These are phyloP conservation scores for Leucophenga montana DNA, from an alignment of 2,888 invertebrate genomes.

Conservation along the genomic window DNA sequence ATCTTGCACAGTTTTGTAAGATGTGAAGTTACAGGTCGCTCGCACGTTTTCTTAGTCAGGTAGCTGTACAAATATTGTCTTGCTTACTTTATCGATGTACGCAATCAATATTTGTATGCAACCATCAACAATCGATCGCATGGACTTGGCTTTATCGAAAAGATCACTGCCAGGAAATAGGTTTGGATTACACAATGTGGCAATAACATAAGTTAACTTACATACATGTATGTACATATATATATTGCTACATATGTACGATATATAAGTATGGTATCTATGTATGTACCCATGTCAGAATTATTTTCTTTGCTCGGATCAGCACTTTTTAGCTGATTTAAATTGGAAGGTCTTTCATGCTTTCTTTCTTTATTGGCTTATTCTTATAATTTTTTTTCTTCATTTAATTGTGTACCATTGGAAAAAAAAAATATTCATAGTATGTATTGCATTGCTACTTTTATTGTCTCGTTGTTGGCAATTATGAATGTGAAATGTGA, in stretches of 20 bases:
- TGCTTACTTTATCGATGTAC: neutral
- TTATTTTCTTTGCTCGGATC: neutral
- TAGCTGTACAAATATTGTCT: neutral
- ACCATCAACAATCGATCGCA: constrained; percentile 42
- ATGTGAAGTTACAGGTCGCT: neutral
- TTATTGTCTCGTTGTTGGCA: constrained; percentile 1
- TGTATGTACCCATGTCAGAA: neutral
- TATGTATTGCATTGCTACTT: constrained; percentile 18
- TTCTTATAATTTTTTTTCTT: neutral
- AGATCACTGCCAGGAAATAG: constrained; percentile 63
- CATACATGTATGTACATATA: neutral
- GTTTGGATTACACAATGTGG: constrained; percentile 52
- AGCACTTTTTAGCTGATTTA: constrained; percentile 12
- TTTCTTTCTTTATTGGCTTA: neutral
- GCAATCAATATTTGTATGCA: constrained; percentile 5
- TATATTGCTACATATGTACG: neutral
- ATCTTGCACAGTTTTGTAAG: constrained; percentile 21
- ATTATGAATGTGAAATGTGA: constrained; percentile 26
- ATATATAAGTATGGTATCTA: too few species aligned
- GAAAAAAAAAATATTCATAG: neutral
- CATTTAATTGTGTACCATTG: constrained; percentile 15
- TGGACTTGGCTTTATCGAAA: neutral
- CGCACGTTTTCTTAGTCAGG: neutral
- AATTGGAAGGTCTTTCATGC: constrained; percentile 16
- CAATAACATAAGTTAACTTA: constrained; percentile 17